Evolutionary conservation across 1,140 invertebrate species (phyloP), one percentile per base, ranked within the genome.

Genomic region (Camponotus pennsylvanicus): DNA sequence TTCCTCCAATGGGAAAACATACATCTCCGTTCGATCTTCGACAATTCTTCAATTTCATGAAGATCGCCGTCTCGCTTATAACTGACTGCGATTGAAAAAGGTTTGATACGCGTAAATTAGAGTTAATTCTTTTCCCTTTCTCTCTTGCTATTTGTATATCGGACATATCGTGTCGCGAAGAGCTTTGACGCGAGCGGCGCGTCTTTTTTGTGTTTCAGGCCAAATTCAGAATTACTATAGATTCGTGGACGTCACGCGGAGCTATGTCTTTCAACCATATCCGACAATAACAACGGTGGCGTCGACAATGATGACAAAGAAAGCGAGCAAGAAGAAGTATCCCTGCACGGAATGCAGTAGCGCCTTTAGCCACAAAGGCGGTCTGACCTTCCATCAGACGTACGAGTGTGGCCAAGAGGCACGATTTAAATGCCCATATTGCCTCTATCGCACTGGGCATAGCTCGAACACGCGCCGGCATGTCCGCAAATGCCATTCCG

Each of bases 331-430:
- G 37, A 40, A 61, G 40, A 86, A 79, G 34, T 91, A 86, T 32
- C 91, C 91, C 1, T 92, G 91, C 42, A 1, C 27, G 1, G 86
- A 85, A 4, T 92, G 91, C 59, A 83, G 9, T 61, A 90, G 89
- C 34, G 67, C 57, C 6, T 92, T 91, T 88, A 93, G 75, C 37
- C 78, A 82, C 8, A 92, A 92, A 21, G 89, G 89, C 9, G 88
- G 89, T 21, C 57, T 97, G 42, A 95, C 95, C 86, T 94, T 96
- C 79, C 96, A 97, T 91, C 95, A 96, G 87, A 96, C 96, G 89
- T 97, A 96, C 90, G 96, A 97, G 90, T 97, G 97, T 93, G 96
- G 96, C 27, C 96, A 96, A 87, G 94, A 95, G 84, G 96, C 97
- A 4, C 95, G 96, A 86, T 97, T 97, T 93, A 95, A 95, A 79